Evolutionary conservation across 2,888 invertebrate species (phyloP).

Genomic region (Bellardia bayeri): DNA sequence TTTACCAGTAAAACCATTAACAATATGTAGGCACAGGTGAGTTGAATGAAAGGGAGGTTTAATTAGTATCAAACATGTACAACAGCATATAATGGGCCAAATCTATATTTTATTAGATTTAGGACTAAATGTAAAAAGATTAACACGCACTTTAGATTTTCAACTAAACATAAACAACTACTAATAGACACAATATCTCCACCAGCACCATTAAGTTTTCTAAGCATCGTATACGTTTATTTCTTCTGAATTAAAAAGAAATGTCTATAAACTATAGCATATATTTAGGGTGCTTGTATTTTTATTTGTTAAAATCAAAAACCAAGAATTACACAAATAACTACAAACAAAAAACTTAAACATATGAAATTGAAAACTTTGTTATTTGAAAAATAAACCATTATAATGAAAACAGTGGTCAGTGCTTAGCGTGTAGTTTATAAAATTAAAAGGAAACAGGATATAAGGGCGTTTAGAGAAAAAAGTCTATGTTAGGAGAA

Average conservation of each 20-base stretch:
- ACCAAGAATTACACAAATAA: neutral
- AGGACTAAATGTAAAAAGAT: neutral
- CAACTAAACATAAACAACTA: neutral
- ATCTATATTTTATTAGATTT: slow-evolving; percentile 19
- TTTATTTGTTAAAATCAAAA: slow-evolving; percentile 30
- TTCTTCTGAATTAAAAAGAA: too few species aligned
- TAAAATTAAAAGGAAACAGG: slow-evolving; percentile 53
- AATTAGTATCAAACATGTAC: neutral
- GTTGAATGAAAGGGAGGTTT: neutral
- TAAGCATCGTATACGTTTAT: neutral
- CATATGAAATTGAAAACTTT: slow-evolving; percentile 69
- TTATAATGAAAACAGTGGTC: slow-evolving; percentile 72
- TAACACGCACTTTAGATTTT: slow-evolving; percentile 28
- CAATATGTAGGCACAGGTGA: neutral
- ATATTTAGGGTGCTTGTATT: neutral
- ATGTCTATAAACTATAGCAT: neutral
- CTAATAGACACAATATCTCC: neutral
- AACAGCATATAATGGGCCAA: neutral
- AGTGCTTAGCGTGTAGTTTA: slow-evolving; percentile 49
- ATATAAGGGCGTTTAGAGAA: slow-evolving; percentile 67
- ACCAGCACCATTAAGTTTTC: neutral
- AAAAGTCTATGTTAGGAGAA: neutral
- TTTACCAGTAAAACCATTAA: slow-evolving; percentile 1
- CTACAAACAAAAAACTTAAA: slow-evolving; percentile 13
- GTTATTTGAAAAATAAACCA: slow-evolving; percentile 59